Base-by-base conservation (phyloP, 1,140 invertebrate genomes). In the Limonius californicus region DNA sequence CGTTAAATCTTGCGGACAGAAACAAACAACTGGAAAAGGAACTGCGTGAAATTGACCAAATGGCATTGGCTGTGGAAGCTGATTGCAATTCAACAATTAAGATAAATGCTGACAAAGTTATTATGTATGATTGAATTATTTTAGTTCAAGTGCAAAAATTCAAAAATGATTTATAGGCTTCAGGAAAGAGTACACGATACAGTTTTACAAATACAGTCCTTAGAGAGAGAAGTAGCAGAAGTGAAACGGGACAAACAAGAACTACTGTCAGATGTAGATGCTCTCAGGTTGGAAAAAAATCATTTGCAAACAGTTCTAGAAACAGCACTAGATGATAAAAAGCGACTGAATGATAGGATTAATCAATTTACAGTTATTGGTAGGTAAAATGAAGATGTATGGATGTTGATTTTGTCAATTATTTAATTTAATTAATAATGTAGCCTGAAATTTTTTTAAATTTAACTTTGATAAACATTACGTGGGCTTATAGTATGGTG, bases 1-100 rank as follows among this genome's bases (percentile, higher is more conserved):
- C 87, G 21, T 74, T 89, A 47, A 81, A 81, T 73, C 79, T 89
- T 65, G 86, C 86, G 15, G 83, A 88, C 68, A 79, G 84, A 71
- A 88, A 89, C 69, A 83, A 83, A 72, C 72, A 76, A 56, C 72
- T 89, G 19, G 83, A 88, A 76, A 83, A 85, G 69, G 85, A 87
- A 76, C 68, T 88, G 57, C 80, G 81, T 70, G 84, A 86, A 70
- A 83, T 87, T 57, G 87, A 88, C 74, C 76, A 81, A 64, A 81
- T 88, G 67, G 86, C 86, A 18, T 76, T 87, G 66, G 83, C 83
- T 66, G 83, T 88, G 55, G 86, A 89, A 78, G 81, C 83, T 30
- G 85, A 87, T 66, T 83, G 81, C 68, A 84, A 84, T 70, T 77
- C 77, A 65, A 76, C 77, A 63, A 70, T 82, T 0, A 74, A 74